Base-by-base conservation (phyloP, 2,888 invertebrate species). In the Dascillus cervinus region DNA sequence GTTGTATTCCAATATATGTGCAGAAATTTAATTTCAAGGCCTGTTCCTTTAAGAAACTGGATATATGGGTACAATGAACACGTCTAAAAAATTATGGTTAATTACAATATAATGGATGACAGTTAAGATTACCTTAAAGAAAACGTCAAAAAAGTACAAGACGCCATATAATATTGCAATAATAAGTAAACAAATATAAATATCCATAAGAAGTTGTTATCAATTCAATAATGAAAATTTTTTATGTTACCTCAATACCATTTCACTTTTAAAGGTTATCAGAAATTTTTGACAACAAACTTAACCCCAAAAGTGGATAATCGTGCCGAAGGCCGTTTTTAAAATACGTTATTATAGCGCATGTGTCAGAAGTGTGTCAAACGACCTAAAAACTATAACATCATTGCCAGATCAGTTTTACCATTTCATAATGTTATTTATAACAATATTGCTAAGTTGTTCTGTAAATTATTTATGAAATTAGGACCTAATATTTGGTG, bases 31-130 rank as follows among this genome's bases (percentile, higher is more conserved):
- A 90, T 68, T 53, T 76, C 76, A 6, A 90, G 52, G 2, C 89
- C 89, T 2, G 82, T 82, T 32, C 79, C 82, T 56, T 82, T 76
- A 37, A 87, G 58, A 53, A 88, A 80, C 43, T 77, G 77, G 44
- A 80, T 72, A 56, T 89, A 89, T 0, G 88, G 86, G 56, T 83
- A 82, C 58, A 83, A 83, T 65, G 82, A 80, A 62, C 88, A 88
- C 56, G 82, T 82, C 88, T 88, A 70, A 43, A 69, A 77, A 61
- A 44, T 30, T 40, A 30, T 29, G 22, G 37, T 26, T n/a, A 11
- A 22, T 26, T 26, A 32, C n/a, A 29, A 1, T 20, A 21, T 24
- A 31, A 15, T 36, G 5, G 19, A 20, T 35, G 8, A 27, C 8
- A 10, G 25, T 31, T 37, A n/a, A 33, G 11, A 30, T 21, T 68